Percentiles rank a stretch among this genome's conserved stretches.
Evolutionary conservation across 2,113 vertebrate species (phyloP).

Genomic region (Sorex araneus): DNA sequence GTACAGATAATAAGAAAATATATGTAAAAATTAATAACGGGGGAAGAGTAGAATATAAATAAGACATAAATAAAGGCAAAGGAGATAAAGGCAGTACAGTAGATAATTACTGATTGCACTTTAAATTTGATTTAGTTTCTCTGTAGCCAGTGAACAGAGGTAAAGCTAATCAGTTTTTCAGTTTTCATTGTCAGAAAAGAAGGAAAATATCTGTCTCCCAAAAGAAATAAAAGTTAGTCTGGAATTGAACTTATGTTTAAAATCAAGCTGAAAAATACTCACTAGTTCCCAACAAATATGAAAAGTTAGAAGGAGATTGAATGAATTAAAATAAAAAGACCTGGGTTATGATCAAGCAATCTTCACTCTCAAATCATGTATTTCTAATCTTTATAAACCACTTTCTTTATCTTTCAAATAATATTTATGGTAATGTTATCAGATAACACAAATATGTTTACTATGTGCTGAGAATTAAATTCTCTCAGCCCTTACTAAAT

Average conservation of each 20-base stretch:
- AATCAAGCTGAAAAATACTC: neutral
- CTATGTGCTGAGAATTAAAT: neutral
- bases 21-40: conserved; percentile 77
- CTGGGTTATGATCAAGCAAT: conserved; percentile 13
- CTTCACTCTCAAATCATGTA: neutral
- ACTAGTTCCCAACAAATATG: conserved; percentile 50
- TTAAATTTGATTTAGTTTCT: conserved; percentile 74
- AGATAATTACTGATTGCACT: conserved; percentile 75
- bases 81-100: conserved; percentile 72
- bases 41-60: conserved; percentile 70
- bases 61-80: conserved; percentile 73
- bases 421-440: neutral
- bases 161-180: conserved; percentile 75
- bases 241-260: conserved; percentile 63
- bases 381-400: neutral
- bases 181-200: conserved; percentile 66
- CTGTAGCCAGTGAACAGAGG: conserved; percentile 59
- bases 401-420: conserved; percentile 15
- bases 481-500: conserved; percentile 8
- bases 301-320: conserved; percentile 35
- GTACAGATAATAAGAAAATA: conserved; percentile 71
- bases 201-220: conserved; percentile 62
- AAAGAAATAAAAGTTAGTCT: conserved; percentile 58
- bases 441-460: neutral
- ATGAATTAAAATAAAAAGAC: conserved; percentile 50